These are phyloP conservation scores for Mamestra configurata DNA, from an alignment of 1,140 invertebrate species.

Conservation along the genomic window DNA sequence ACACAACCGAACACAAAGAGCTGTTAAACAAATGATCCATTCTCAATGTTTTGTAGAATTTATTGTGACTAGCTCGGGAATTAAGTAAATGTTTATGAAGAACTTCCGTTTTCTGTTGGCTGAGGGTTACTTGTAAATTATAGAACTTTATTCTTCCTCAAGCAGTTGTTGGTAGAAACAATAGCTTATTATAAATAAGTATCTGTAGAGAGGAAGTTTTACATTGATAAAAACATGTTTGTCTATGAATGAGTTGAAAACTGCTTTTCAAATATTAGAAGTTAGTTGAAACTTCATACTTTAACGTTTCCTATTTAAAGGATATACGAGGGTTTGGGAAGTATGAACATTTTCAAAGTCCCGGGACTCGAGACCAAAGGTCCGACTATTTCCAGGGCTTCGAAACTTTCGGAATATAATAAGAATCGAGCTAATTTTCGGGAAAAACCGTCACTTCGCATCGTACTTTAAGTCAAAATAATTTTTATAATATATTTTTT, in stretches of 20 bases:
- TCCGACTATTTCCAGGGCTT: too few relatives aligned
- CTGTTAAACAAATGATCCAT: background rate
- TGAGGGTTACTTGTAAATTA: background rate
- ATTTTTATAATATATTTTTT: too few relatives aligned
- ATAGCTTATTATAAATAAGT: background rate
- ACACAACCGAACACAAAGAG: background rate
- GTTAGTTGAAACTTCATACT: too few relatives aligned
- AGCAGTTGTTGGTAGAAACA: background rate
- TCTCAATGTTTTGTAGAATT: background rate
- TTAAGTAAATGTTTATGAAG: slow-evolving; percentile 9
- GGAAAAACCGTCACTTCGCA: too few relatives aligned
- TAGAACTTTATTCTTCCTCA: background rate
- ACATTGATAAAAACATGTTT: background rate
- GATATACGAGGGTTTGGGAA: too few relatives aligned
- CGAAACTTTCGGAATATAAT: too few relatives aligned
- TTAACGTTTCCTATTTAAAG: too few relatives aligned
- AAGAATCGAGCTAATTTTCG: too few relatives aligned
- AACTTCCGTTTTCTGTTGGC: background rate
- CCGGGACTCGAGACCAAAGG: too few relatives aligned
- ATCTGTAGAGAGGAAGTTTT: background rate
- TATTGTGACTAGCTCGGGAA: background rate
- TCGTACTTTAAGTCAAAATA: too few relatives aligned
- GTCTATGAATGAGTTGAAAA: background rate
- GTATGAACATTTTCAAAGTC: too few relatives aligned
- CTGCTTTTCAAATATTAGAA: too few relatives aligned